phyloP scores from a whole-genome alignment of 2,113 vertebrate species.

The Sander lucioperca region DNA sequence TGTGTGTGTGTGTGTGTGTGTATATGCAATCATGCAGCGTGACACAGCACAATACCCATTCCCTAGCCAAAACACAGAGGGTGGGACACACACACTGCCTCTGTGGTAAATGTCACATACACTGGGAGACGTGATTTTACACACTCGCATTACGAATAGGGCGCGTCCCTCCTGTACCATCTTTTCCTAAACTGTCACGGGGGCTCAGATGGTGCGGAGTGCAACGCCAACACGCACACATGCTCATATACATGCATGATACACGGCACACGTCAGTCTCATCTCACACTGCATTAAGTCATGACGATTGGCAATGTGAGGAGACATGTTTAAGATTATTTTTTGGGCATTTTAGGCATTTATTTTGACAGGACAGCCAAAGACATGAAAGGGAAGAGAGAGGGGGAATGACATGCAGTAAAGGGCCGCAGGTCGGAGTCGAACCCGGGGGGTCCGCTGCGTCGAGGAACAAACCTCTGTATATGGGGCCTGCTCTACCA shows the following conservation, averaged over 20 bases:
- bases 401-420: too few species aligned
- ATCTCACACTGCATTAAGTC: constrained; percentile 24
- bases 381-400: too few species aligned
- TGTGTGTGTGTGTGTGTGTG: constrained; percentile 20
- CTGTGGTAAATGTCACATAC: constrained; percentile 54
- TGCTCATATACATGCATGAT: constrained; percentile 20
- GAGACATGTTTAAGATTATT: constrained; percentile 1
- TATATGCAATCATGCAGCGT: constrained; percentile 25
- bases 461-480: too few species aligned
- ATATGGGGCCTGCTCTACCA: too few species aligned
- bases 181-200: not conserved
- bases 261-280: not conserved
- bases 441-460: too few species aligned
- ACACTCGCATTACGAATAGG: constrained; percentile 29
- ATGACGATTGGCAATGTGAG: constrained; percentile 26
- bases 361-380: too few species aligned
- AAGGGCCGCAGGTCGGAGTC: too few species aligned
- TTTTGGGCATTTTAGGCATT: too few species aligned
- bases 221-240: not conserved
- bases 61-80: constrained; percentile 78
- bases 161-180: not conserved
- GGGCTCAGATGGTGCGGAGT: constrained; percentile 1
- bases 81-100: constrained; percentile 63
- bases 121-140: constrained; percentile 55
- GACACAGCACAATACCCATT: constrained; percentile 65